Percentiles rank a stretch among this genome's conserved stretches.
phyloP scores from a whole-genome alignment of 2,888 invertebrate genomes.

The Calameuta pallipes region DNA sequence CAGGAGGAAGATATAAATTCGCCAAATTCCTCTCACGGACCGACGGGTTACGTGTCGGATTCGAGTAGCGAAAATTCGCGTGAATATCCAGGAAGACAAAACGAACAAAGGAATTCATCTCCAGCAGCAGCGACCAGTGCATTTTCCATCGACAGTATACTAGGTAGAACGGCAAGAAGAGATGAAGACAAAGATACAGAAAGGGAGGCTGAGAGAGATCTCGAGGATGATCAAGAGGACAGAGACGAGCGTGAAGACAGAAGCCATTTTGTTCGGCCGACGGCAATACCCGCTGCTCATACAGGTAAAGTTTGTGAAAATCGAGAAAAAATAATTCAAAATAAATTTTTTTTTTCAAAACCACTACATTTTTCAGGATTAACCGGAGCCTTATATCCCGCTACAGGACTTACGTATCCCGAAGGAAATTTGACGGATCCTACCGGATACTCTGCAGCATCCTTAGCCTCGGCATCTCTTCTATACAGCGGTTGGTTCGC shows the following conservation, averaged over 20 bases:
- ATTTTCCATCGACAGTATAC: slow-evolving; percentile 58
- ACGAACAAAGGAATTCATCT: slow-evolving; percentile 29
- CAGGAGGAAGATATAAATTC: background rate
- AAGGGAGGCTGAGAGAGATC: slow-evolving; percentile 29
- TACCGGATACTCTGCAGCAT: slow-evolving; percentile 54
- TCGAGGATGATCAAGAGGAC: slow-evolving; percentile 26
- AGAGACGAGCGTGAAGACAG: slow-evolving; percentile 33
- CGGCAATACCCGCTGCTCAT: slow-evolving; percentile 33
- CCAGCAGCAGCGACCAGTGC: slow-evolving; percentile 46
- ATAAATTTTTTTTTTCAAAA: background rate
- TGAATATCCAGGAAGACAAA: slow-evolving; percentile 26
- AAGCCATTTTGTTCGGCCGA: slow-evolving; percentile 40
- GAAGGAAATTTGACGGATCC: slow-evolving; percentile 40
- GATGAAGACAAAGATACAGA: slow-evolving; percentile 15
- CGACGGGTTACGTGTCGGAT: slow-evolving; percentile 43
- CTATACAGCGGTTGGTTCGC: slow-evolving; percentile 62
- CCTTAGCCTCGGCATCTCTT: slow-evolving; percentile 59
- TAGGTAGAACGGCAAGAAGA: slow-evolving; percentile 35
- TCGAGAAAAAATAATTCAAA: slow-evolving; percentile 3
- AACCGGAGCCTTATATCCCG: slow-evolving; percentile 33
- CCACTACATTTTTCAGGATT: slow-evolving; percentile 23
- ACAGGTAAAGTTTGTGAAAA: slow-evolving; percentile 4
- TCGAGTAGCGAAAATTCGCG: slow-evolving; percentile 46
- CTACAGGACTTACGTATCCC: slow-evolving; percentile 37
- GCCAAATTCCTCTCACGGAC: slow-evolving; percentile 19